Base-by-base conservation (phyloP, 2,797 vertebrate genomes). In the Sebastes kiyomatsui region DNA sequence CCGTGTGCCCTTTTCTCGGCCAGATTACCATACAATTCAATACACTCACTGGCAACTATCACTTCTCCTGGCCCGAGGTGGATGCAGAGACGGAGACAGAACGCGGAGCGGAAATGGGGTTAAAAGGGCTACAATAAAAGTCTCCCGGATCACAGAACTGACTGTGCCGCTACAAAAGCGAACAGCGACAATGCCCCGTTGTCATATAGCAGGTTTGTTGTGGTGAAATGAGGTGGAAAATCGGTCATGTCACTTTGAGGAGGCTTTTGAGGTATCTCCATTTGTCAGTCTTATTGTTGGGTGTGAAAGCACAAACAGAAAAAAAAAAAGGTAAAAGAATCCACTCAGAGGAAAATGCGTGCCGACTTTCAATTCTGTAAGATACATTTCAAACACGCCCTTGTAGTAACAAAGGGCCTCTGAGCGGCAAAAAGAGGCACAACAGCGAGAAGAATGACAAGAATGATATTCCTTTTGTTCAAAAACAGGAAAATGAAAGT, bases 21-120 rank as follows among this genome's bases (percentile, higher is more conserved):
- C 7, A 55, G 32, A 92, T 93, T 89, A 90, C 67, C 75, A 87
- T 84, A 84, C 83, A 70, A 86, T 92, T 86, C 82, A 88, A 86
- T 80, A 77, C 69, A 83, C 77, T 87, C 76, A 27, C 59, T 73
- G 67, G 66, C 75, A 69, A 85, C 77, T 73, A 77, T 84, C 81
- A 66, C 79, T 80, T 75, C 69, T 65, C 32, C 65, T 13, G 27
- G 32, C 32, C 66, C 20, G 75, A 80, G 80, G 77, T 79, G 72
- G 75, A 83, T 46, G 22, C 11, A 12, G 27, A 82, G 65, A 58
- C 11, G 11, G 25, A 69, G 59, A 79, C 18, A 32, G 77, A 85
- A 60, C 2, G 9, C 46, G 12, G 62, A 84, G 77, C 14, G n/a
- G 83, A 89, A 80, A 73, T 62, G 2, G 75, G 81, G 81, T 80